Evolutionary conservation across 2,888 invertebrate species (phyloP).

Genomic region (Julus scanicus): DNA sequence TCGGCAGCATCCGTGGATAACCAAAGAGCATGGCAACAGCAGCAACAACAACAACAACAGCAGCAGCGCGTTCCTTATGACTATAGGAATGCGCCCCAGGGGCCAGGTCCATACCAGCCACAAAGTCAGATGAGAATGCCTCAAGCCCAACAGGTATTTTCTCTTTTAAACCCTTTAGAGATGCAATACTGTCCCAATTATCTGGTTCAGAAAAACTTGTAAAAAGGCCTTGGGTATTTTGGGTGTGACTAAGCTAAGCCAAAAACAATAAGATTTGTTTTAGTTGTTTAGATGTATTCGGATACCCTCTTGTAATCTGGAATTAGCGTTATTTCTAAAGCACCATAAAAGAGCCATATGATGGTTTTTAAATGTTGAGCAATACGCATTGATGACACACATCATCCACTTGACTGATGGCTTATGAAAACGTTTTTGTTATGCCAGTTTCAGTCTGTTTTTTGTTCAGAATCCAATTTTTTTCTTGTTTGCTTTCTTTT

Average conservation of each 20-base stretch:
- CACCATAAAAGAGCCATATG: conserved; percentile 27
- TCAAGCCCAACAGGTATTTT: conserved; percentile 60
- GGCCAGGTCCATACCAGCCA: conserved; percentile 63
- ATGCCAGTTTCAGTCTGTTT: neutral
- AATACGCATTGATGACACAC: neutral
- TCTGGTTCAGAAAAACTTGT: too few relatives aligned
- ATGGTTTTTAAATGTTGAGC: conserved; percentile 31
- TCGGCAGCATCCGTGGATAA: neutral
- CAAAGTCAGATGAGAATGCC: conserved; percentile 62
- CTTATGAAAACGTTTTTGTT: neutral
- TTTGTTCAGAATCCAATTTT: neutral
- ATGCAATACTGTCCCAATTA: neutral
- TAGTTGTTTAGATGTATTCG: neutral
- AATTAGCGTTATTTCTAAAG: neutral
- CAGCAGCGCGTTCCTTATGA: conserved; percentile 60
- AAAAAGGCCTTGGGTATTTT: too few relatives aligned
- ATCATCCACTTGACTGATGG: conserved; percentile 50
- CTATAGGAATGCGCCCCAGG: conserved; percentile 59
- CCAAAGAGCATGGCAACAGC: conserved; percentile 50
- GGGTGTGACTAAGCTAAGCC: too few relatives aligned
- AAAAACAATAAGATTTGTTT: too few relatives aligned
- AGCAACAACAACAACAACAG: neutral
- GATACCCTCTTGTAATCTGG: neutral
- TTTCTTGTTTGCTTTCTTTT: neutral
- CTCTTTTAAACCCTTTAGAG: neutral